Percentiles rank a stretch among this genome's conserved stretches.
phyloP scores from a whole-genome alignment of 2,113 vertebrate species.

The Mandrillus leucophaeus region DNA sequence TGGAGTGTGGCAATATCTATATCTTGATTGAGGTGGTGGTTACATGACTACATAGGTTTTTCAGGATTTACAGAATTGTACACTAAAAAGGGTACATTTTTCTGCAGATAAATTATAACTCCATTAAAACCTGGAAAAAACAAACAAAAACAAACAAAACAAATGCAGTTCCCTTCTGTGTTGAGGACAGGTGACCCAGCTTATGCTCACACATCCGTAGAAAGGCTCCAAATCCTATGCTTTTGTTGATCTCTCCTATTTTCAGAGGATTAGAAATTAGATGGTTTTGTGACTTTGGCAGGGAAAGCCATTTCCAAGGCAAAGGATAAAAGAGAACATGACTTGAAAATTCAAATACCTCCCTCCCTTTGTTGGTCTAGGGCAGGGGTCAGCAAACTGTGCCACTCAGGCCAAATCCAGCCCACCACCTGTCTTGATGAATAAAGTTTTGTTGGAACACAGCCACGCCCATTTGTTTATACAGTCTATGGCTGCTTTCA shows the following conservation, averaged over 20 bases:
- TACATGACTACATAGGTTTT: background rate
- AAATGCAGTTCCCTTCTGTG: background rate
- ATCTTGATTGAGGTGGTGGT: background rate
- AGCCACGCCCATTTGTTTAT: background rate
- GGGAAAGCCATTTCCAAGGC: conserved; percentile 17
- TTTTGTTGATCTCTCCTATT: conserved; percentile 14
- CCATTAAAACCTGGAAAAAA: background rate
- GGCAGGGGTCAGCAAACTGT: background rate
- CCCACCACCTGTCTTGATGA: background rate
- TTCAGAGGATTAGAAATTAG: conserved; percentile 42
- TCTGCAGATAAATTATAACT: background rate
- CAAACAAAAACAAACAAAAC: background rate
- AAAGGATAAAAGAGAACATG: background rate
- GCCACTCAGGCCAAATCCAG: background rate
- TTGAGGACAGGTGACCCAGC: background rate
- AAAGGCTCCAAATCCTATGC: background rate
- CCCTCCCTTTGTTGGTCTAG: background rate
- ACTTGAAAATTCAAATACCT: conserved; percentile 12
- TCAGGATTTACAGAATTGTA: background rate
- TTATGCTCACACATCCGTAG: background rate
- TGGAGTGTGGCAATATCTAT: background rate
- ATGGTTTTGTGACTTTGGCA: background rate
- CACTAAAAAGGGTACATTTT: background rate
- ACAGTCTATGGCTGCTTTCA: background rate
- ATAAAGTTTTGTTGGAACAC: background rate